Evolutionary conservation across 1,140 invertebrate genomes (phyloP), one percentile per base, ranked within the genome.

Genomic region (Lasaia peninsularis): DNA sequence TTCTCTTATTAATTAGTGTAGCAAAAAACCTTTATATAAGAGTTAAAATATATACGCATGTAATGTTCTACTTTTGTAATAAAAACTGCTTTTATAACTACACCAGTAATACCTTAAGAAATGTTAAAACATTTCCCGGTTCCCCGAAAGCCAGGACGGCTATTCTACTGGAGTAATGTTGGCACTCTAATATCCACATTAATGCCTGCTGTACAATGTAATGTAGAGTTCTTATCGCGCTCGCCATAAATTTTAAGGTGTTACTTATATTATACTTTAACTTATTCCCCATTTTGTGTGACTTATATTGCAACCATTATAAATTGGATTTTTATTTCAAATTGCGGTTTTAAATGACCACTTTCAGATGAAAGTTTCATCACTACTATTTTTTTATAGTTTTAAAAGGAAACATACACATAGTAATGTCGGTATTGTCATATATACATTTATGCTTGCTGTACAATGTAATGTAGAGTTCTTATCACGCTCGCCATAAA

Each of bases 191-290:
- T 48, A 48, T 48, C 40, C 40, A 48, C 40, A 48, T 48, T 48
- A 48, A 48, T 48, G 40, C 44, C 44, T 48, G 44, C 44, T 48
- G 44, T 48, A 48, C 44, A 48, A 48, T 48, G 44, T 48, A 48
- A 48, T 48, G 44, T 48, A 48, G 20, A 48, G 44, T 48, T 48
- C 44, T 48, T 48, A 48, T 48, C 44, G 44, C 44, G 18, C 9
- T 48, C 11, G 44, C 44, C 9, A 48, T 48, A 48, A 48, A 48
- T 48, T 48, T 48, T 9, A 16, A 48, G 44, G 44, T 48, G 44
- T 48, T 48, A 48, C 44, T 48, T 48, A 48, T 48, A 35, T 35
- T 40, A 16, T 40, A 48, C 20, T 48, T 48, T 48, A 20, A 20
- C 20, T 48, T 20, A 48, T 20, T 48, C 21, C 18, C 18, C 44